Percentiles rank a stretch among this genome's conserved stretches.
These are phyloP conservation scores for Pomphorhynchus laevis DNA, from an alignment of 1,140 invertebrate genomes.

Conservation along the genomic window DNA sequence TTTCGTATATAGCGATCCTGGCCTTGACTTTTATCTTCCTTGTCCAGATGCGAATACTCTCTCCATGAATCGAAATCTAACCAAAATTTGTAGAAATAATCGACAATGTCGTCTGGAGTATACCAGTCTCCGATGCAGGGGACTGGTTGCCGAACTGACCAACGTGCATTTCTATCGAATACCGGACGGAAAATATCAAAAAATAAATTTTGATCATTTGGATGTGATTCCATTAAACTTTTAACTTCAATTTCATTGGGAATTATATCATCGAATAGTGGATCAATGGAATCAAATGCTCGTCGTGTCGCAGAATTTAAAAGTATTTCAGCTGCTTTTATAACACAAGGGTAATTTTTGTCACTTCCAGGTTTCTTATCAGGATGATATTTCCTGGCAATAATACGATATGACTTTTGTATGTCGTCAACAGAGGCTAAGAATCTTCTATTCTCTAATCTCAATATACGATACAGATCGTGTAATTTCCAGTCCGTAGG, in stretches of 20 bases:
- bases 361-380: conserved; percentile 50
- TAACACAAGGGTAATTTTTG: conserved; percentile 39
- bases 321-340: conserved; percentile 48
- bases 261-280: conserved; percentile 50
- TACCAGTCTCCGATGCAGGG: conserved; percentile 43
- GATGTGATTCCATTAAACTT: conserved; percentile 28
- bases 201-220: conserved; percentile 39
- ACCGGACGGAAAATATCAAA: conserved; percentile 39
- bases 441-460: conserved; percentile 37
- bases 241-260: too few relatives aligned
- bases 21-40: conserved; percentile 86
- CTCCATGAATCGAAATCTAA: conserved; percentile 93
- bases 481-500: conserved; percentile 27
- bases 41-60: conserved; percentile 90
- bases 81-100: conserved; percentile 27
- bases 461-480: conserved; percentile 71
- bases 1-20: conserved; percentile 62
- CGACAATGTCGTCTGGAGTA: conserved; percentile 21
- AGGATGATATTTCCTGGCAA: conserved; percentile 75
- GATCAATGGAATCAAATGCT: conserved; percentile 78
- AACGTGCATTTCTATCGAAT: conserved; percentile 46
- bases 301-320: conserved; percentile 40
- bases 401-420: conserved; percentile 37
- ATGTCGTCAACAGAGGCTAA: conserved; percentile 57
- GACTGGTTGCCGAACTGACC: conserved; percentile 53